Evolutionary conservation across 2,888 invertebrate genomes (phyloP).

Genomic region (Cheilosia scutellata): DNA sequence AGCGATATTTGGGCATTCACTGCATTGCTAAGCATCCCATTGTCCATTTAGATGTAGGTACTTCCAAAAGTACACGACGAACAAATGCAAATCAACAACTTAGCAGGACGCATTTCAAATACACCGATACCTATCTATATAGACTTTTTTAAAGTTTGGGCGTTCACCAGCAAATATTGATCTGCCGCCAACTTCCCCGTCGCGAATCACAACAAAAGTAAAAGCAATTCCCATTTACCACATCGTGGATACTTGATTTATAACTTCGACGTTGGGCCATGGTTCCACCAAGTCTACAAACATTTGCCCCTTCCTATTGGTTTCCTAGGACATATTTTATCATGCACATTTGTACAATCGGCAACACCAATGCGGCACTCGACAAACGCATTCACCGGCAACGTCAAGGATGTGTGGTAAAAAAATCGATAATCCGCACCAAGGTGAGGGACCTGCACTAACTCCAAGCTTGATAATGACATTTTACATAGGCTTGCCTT

Average conservation of each 20-base stretch:
- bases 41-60: no score
- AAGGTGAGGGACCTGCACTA: conserved; percentile 21
- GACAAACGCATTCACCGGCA: conserved; percentile 23
- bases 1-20: no score
- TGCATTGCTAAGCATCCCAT: no score
- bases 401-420: conserved; percentile 22
- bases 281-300: background rate
- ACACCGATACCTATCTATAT: background rate
- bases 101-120: background rate
- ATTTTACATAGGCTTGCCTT: background rate
- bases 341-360: background rate
- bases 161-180: conserved; percentile 44
- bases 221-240: background rate
- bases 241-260: background rate
- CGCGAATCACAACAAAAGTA: background rate
- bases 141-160: conserved; percentile 4
- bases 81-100: background rate
- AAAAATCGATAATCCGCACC: conserved; percentile 55
- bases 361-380: background rate
- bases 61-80: no score
- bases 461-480: background rate
- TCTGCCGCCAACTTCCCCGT: conserved; percentile 29
- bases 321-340: background rate
- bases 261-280: background rate
- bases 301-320: background rate